Conservation (phyloP, 2,797 vertebrate species). For the Brotogeris chrysoptera region DNA sequence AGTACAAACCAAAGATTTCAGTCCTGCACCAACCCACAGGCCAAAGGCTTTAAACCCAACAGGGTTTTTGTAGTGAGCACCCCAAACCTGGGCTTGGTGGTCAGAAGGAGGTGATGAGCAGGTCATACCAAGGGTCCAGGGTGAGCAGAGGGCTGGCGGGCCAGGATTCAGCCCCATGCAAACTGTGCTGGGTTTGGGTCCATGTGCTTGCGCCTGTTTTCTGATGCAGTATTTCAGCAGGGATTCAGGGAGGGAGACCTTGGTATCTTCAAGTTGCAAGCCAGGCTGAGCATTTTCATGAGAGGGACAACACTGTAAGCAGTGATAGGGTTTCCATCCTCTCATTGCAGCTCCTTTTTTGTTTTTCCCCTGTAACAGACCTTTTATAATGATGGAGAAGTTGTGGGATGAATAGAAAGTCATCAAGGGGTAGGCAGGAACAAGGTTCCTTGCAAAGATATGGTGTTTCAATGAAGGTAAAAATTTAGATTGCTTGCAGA, state of each 20-base stretch:
- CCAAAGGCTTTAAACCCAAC: neutral
- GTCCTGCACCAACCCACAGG: neutral
- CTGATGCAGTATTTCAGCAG: neutral
- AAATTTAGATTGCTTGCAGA: neutral
- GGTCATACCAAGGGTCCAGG: neutral
- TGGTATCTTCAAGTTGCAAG: neutral
- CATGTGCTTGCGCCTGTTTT: rapidly evolving
- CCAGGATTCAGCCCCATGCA: neutral
- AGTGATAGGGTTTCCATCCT: neutral
- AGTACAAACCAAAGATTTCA: conserved; percentile 55
- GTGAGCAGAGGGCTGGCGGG: neutral
- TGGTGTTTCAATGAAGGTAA: neutral
- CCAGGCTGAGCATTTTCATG: neutral
- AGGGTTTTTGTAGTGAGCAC: neutral
- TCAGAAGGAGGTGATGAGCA: neutral
- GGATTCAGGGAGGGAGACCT: neutral
- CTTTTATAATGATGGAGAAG: neutral
- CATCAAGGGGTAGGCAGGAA: neutral
- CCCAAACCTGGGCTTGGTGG: neutral
- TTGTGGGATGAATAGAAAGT: neutral
- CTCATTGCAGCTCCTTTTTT: neutral
- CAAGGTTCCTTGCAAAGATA: neutral
- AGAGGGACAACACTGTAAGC: rapidly evolving
- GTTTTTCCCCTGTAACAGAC: neutral
- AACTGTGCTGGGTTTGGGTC: rapidly evolving